phyloP scores from a whole-genome alignment of 2,888 invertebrate species.

The Polyommatus iphigenia region DNA sequence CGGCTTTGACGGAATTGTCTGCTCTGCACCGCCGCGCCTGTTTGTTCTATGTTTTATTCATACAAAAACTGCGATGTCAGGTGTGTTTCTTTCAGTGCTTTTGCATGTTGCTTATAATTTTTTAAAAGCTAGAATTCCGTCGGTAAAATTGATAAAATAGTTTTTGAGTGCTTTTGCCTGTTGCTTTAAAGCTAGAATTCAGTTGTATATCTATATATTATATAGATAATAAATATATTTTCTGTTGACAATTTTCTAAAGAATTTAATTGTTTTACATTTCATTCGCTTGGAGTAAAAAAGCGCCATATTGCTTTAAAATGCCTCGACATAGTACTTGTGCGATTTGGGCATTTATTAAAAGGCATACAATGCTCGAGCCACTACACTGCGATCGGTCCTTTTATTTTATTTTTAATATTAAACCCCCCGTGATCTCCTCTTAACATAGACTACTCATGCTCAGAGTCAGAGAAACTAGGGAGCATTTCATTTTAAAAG shows the following conservation, averaged over 20 bases:
- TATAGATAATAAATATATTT: too few species aligned
- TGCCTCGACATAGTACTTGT: slow-evolving; percentile 54
- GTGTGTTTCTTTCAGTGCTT: slow-evolving; percentile 20
- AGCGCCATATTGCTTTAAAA: slow-evolving; percentile 48
- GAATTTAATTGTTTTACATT: neutral
- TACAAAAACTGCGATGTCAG: slow-evolving; percentile 35
- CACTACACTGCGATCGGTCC: slow-evolving; percentile 66
- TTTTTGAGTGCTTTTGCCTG: too few species aligned
- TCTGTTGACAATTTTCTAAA: too few species aligned
- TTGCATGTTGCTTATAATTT: slow-evolving; percentile 3
- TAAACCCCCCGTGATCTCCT: slow-evolving; percentile 66
- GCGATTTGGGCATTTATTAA: slow-evolving; percentile 76
- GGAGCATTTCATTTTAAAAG: neutral
- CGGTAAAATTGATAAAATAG: neutral
- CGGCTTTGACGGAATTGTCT: slow-evolving; percentile 52
- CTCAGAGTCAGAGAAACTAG: too few species aligned
- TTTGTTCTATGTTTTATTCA: slow-evolving; percentile 47
- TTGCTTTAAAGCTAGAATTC: too few species aligned
- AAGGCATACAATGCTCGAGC: slow-evolving; percentile 72
- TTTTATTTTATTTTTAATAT: slow-evolving; percentile 78
- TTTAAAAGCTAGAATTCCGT: neutral
- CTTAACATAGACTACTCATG: slow-evolving; percentile 45
- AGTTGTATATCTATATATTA: too few species aligned
- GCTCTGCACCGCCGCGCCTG: slow-evolving; percentile 39
- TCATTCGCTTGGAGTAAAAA: slow-evolving; percentile 12